These are phyloP conservation scores for Hypanus sabinus DNA, from an alignment of 2,113 vertebrate genomes.

Conservation along the genomic window DNA sequence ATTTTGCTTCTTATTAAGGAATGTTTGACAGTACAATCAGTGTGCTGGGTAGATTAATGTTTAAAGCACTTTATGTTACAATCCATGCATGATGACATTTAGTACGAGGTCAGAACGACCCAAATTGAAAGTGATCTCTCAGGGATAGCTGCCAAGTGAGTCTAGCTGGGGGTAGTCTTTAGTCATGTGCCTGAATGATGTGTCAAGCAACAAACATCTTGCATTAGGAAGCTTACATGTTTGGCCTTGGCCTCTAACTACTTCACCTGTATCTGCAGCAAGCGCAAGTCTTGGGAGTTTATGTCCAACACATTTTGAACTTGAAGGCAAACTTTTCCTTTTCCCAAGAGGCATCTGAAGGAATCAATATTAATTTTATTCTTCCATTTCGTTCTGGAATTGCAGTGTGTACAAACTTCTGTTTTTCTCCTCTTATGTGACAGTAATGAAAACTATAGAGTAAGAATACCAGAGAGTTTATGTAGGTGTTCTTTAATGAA, in stretches of 20 bases:
- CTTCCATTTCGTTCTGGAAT: neutral
- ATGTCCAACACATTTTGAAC: neutral
- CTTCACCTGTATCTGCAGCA: neutral
- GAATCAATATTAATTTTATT: neutral
- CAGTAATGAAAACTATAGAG: neutral
- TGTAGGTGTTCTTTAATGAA: neutral
- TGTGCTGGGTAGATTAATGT: neutral
- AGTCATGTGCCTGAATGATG: neutral
- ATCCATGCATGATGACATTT: neutral
- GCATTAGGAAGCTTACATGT: neutral
- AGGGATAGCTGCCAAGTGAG: neutral
- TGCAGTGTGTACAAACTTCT: neutral
- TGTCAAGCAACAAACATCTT: neutral
- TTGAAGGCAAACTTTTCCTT: neutral
- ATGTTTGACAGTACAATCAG: neutral
- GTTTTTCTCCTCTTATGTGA: neutral
- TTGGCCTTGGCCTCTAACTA: neutral
- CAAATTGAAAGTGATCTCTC: neutral
- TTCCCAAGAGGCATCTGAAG: neutral
- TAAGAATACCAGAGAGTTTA: neutral
- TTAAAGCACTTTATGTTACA: neutral
- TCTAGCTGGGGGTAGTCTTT: neutral
- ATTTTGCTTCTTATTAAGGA: neutral
- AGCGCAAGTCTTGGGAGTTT: neutral
- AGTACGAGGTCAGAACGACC: conserved; percentile 2